Evolutionary conservation across 2,113 vertebrate species (phyloP).

Genomic region (Scortum barcoo): DNA sequence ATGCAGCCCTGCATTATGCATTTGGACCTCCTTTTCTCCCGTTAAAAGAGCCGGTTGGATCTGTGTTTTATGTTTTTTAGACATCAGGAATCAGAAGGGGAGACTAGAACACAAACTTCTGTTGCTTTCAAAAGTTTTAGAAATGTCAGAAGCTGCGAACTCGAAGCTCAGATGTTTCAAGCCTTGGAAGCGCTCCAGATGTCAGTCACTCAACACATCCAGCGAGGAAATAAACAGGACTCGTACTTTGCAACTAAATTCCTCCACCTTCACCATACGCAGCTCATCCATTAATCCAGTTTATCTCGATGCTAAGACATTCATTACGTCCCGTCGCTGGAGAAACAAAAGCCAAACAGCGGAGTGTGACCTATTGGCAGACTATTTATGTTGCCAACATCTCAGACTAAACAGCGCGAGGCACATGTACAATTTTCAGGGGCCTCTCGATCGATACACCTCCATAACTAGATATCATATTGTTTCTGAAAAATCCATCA

Average conservation of each 20-base stretch:
- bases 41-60: background rate
- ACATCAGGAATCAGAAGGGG: background rate
- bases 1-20: too few relatives aligned
- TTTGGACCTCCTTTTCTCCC: background rate
- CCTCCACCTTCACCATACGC: background rate
- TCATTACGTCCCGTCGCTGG: slow-evolving; percentile 33
- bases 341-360: slow-evolving; percentile 49
- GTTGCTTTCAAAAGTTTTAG: background rate
- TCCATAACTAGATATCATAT: slow-evolving; percentile 70
- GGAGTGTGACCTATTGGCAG: slow-evolving; percentile 52
- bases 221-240: background rate
- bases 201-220: background rate
- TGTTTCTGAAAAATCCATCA: slow-evolving; percentile 64
- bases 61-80: background rate
- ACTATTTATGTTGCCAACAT: slow-evolving; percentile 44
- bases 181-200: slow-evolving; percentile 3
- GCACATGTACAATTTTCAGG: slow-evolving; percentile 57
- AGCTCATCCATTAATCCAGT: slow-evolving; percentile 24
- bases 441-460: slow-evolving; percentile 56
- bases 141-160: slow-evolving; percentile 5
- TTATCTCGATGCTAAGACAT: slow-evolving; percentile 44
- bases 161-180: background rate
- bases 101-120: background rate
- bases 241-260: background rate
- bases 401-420: slow-evolving; percentile 26